Base-by-base conservation (phyloP, 2,888 invertebrate species). In the Timandra comae region DNA sequence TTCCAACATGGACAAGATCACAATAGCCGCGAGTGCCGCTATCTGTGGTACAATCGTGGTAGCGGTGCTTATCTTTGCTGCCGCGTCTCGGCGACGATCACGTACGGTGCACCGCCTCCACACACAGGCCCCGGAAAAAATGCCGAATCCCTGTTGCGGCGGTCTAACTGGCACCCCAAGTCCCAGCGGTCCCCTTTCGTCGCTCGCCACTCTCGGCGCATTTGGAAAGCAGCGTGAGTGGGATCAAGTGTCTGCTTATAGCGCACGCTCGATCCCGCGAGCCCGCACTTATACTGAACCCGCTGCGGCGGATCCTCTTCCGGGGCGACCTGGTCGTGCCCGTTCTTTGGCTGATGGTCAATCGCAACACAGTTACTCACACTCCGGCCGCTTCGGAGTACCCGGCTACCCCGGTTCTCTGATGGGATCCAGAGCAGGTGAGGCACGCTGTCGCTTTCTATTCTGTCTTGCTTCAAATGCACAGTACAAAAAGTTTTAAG, bases 1-100 rank as follows among this genome's bases (percentile, higher is more conserved):
- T 31, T 93, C 94, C 34, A 94, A 95, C 79, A 95, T 96, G 94
- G 97, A 97, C 82, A 96, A 96, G 77, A 95, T 97, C 62, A 96
- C 97, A 31, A 97, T 97, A 60, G 96, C 94, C 12, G 96, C 96
- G 2, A 95, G 95, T 63, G 96, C 96, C 10, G 96, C 96, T 35
- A 96, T 97, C 63, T 96, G 96, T 73, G 95, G 94, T 24, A 96
- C 96, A 24, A 95, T 97, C 54, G 93, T 96, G 38, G 91, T 96
- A 27, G 96, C 96, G 0, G 95, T 96, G 35, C 91, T 96, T 50
- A 91, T 96, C 48, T 96, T 97, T 73, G 92, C 96, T 32, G 94
- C 95, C 28, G 95, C 96, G 11, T 94, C 94, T 50, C 89, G 92
- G 41, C 89, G 94, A 43, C 88, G 94, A 37, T 91, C 93, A 5